Conservation (phyloP, 2,888 invertebrate genomes). For the Aphidius colemani region DNA sequence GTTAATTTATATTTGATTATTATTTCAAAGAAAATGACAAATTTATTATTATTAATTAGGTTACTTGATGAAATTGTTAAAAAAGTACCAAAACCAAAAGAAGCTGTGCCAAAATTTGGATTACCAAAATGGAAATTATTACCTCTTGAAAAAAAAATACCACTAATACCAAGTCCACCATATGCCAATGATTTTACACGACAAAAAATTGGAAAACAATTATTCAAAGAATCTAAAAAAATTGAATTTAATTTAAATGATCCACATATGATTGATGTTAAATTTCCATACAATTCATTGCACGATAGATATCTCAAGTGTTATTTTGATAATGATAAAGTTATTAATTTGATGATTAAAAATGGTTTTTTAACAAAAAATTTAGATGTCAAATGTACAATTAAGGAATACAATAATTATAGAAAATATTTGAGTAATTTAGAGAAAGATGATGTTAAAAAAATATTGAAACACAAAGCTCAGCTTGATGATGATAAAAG, state of each 20-base stretch:
- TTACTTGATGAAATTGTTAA: conserved; percentile 43
- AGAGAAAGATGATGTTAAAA: conserved; percentile 43
- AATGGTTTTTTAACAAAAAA: conserved; percentile 53
- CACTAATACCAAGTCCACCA: conserved; percentile 56
- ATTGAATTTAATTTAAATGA: conserved; percentile 50
- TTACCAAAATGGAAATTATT: conserved; percentile 59
- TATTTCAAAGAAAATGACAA: not conserved
- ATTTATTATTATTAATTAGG: conserved; percentile 33
- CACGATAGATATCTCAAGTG: conserved; percentile 51
- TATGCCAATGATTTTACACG: conserved; percentile 55
- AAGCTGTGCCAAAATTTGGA: conserved; percentile 50
- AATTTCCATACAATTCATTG: conserved; percentile 49
- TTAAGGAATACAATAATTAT: conserved; percentile 60
- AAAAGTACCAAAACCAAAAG: conserved; percentile 49
- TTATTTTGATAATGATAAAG: conserved; percentile 41
- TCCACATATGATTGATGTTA: conserved; percentile 48
- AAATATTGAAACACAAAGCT: conserved; percentile 38
- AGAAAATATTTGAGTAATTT: conserved; percentile 55
- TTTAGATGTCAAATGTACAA: conserved; percentile 57
- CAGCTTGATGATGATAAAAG: conserved; percentile 35
- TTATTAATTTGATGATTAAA: conserved; percentile 37
- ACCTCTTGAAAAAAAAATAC: conserved; percentile 60
- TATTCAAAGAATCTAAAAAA: conserved; percentile 38
- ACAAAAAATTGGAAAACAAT: conserved; percentile 54
- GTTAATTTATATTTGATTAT: conserved; percentile 20